Percentiles rank a stretch among this genome's conserved stretches.
These are phyloP conservation scores for Itoplectis maculator DNA, from an alignment of 2,888 invertebrate genomes.

Conservation along the genomic window DNA sequence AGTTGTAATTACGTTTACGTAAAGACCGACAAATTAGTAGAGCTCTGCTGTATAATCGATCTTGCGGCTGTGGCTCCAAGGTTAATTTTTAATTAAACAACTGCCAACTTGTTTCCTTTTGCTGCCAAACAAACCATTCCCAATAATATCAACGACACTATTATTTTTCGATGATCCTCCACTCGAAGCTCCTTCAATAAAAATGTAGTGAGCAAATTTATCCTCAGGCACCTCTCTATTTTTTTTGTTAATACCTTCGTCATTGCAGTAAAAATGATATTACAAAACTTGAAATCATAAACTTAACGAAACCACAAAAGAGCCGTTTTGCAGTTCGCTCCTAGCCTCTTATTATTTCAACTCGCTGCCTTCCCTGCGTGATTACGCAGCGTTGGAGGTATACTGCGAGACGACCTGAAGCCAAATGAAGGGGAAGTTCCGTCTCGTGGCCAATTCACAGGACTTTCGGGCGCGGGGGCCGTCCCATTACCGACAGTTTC, in stretches of 20 bases:
- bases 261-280: slow-evolving; percentile 39
- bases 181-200: neutral
- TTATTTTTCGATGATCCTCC: neutral
- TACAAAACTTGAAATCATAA: slow-evolving; percentile 43
- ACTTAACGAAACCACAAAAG: slow-evolving; percentile 50
- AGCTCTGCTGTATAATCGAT: slow-evolving; percentile 20
- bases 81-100: neutral
- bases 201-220: neutral
- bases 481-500: slow-evolving; percentile 71
- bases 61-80: neutral
- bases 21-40: slow-evolving; percentile 20
- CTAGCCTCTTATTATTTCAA: slow-evolving; percentile 52
- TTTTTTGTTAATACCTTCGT: slow-evolving; percentile 4
- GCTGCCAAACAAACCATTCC: neutral
- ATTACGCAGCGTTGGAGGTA: slow-evolving; percentile 18
- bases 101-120: neutral
- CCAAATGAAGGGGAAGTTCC: slow-evolving; percentile 71
- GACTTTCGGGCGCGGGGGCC: slow-evolving; percentile 66
- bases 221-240: slow-evolving; percentile 7
- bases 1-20: slow-evolving; percentile 48
- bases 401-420: slow-evolving; percentile 51
- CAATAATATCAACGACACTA: neutral
- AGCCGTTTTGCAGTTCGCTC: slow-evolving; percentile 11
- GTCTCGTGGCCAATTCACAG: slow-evolving; percentile 69
- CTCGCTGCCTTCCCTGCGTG: slow-evolving; percentile 1